Conservation (phyloP, 2,113 vertebrate genomes). For the Azemiops feae region DNA sequence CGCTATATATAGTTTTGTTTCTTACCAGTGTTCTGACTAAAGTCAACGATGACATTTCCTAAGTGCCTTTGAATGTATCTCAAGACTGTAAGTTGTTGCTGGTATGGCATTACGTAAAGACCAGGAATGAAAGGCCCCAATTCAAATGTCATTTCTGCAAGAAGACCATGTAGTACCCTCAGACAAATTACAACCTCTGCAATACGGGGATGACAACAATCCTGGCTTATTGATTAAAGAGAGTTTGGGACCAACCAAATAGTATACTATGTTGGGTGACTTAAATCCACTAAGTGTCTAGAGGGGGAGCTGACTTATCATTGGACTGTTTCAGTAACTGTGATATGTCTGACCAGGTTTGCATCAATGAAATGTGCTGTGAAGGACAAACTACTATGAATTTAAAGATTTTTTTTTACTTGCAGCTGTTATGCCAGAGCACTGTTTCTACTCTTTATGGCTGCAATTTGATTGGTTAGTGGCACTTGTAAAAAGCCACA, state of each 20-base stretch:
- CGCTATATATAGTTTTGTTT: background rate
- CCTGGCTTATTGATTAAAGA: background rate
- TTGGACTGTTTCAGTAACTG: background rate
- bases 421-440: too few relatives aligned
- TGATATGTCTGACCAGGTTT: background rate
- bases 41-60: conserved; percentile 10
- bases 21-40: background rate
- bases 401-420: background rate
- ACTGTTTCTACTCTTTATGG: background rate
- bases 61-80: conserved; percentile 13
- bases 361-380: background rate
- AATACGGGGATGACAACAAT: background rate
- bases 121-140: background rate
- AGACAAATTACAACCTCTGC: background rate
- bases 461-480: background rate
- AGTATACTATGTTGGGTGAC: background rate
- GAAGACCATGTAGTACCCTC: background rate
- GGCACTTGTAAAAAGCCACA: background rate
- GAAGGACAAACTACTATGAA: too few relatives aligned
- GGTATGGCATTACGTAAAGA: background rate
- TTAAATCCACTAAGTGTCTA: background rate
- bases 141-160: background rate
- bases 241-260: background rate
- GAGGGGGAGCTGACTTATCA: background rate
- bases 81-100: conserved; percentile 23